Evolutionary conservation across 2,113 vertebrate species (phyloP).

Genomic region (Xiphias gladius): DNA sequence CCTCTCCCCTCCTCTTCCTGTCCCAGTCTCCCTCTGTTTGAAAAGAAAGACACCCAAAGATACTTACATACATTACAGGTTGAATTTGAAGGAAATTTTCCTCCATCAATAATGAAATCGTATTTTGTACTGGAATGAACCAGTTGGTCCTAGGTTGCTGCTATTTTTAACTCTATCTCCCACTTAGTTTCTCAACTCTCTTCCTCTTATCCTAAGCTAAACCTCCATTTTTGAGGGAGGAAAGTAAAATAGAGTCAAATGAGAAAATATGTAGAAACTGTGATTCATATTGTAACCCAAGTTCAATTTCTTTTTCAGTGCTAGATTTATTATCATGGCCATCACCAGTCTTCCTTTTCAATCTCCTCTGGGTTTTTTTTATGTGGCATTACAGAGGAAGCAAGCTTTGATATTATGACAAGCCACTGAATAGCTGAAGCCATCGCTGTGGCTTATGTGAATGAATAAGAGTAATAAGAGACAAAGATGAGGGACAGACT

Average conservation of each 20-base stretch:
- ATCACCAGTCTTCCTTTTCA: constrained; percentile 9
- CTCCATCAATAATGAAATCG: constrained; percentile 79
- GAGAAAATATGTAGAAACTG: background rate
- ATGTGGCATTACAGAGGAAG: constrained; percentile 3
- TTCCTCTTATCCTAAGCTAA: constrained; percentile 53
- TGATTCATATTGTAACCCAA: background rate
- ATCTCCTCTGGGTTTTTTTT: constrained; percentile 9
- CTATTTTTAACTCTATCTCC: constrained; percentile 44
- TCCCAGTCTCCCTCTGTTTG: constrained; percentile 14
- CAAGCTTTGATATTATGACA: constrained; percentile 28
- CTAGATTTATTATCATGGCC: constrained; percentile 24
- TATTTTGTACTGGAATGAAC: constrained; percentile 47
- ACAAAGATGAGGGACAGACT: constrained; percentile 37
- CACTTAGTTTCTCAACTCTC: constrained; percentile 30
- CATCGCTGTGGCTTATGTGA: constrained; percentile 23
- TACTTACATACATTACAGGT: constrained; percentile 72
- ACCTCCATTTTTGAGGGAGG: constrained; percentile 39
- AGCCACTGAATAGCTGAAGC: constrained; percentile 29
- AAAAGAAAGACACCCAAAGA: constrained; percentile 51
- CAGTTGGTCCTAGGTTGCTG: constrained; percentile 34
- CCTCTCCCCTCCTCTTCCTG: constrained; percentile 7
- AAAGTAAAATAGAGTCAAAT: constrained; percentile 7
- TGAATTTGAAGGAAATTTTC: constrained; percentile 72
- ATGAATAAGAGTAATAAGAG: constrained; percentile 24
- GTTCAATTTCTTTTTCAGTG: constrained; percentile 2